Evolutionary conservation across 2,113 vertebrate species (phyloP), one percentile per base, ranked within the genome.

Genomic region (Anguilla japonica): DNA sequence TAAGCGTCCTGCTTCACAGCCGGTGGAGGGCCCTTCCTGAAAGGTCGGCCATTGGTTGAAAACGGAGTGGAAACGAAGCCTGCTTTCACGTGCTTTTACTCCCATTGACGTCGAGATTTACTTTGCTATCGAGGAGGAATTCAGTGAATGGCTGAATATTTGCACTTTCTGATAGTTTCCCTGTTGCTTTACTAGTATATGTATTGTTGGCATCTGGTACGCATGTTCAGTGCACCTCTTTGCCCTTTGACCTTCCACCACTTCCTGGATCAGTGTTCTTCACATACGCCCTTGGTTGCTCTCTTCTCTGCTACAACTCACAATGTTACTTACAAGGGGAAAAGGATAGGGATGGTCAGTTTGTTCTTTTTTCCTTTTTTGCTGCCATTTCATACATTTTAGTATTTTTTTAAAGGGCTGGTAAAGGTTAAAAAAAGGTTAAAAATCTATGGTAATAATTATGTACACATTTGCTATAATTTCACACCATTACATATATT

Each of bases 81-180:
- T 88, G 90, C 91, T 95, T 93, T 83, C 93, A 93, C 96, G 94
- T 95, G 94, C 93, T 57, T 43, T 0, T 67, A 67, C 41, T 79
- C 85, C 53, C 34, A 78, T 75, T 85, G 81, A 84, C 78, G 40
- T 67, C 15, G 18, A 34, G 34, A 39, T 94, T 90, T 94, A 91
- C 92, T 95, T 94, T 93, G 91, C 91, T 88, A 90, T 80, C 80
- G 88, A 91, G 94, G 96, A 96, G 95, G 93, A 93, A 93, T 92
- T 89, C 85, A 57, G 78, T 87, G 87, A 94, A 95, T 93, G 91
- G 89, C 95, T 94, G 95, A 94, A 87, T 95, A 92, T 96, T 96
- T 97, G 96, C 97, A 97, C 96, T 97, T 97, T 96, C 96, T 96
- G 94, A 93, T 94, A 94, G 93, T 95, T 94, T 91, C 94, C 93